Base-by-base conservation (phyloP, 2,888 invertebrate species). In the Andrena camellia region DNA sequence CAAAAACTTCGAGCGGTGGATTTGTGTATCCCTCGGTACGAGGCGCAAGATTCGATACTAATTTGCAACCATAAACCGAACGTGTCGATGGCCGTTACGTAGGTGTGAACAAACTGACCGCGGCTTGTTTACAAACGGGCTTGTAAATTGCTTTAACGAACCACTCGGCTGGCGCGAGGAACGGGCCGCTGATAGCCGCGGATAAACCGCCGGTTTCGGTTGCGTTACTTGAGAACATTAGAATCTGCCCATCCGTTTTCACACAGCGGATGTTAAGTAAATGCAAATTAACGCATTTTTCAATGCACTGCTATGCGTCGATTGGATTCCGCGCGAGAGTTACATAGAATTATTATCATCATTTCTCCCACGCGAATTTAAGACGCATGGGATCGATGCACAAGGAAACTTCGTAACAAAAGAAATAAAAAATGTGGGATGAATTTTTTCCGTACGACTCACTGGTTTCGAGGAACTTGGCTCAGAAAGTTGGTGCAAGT, bases 131-230 rank as follows among this genome's bases (percentile, higher is more conserved):
- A 86, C 88, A 80, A 88, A 88, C 88, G 87, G 79, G 82, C 82
- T 52, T 88, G 87, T 86, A 88, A 88, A 88, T 88, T 81, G 86
- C 88, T 88, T 86, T 86, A 88, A 88, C 88, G 84, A 88, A 86
- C 81, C 88, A 70, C 84, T 86, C 79, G 80, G 79, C 83, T 78
- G 73, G 10, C 79, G 78, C 86, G 88, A 73, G 81, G 78, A 84
- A 84, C 75, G 76, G 80, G 69, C 71, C 80, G 84, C 85, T 79
- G 81, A 86, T 84, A 84, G 83, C 81, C 85, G 72, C 78, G 78
- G 84, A 87, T 85, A 87, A 83, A 87, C 85, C 81, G 81, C 33
- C 67, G 50, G 17, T 60, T 83, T 83, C 60, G 71, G 60, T 59
- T 33, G 73, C 72, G 83, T 76, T 85, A 69, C 87, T 81, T 75